Conservation (phyloP, 1,140 invertebrate species). For the Melipona quadrifasciata region DNA sequence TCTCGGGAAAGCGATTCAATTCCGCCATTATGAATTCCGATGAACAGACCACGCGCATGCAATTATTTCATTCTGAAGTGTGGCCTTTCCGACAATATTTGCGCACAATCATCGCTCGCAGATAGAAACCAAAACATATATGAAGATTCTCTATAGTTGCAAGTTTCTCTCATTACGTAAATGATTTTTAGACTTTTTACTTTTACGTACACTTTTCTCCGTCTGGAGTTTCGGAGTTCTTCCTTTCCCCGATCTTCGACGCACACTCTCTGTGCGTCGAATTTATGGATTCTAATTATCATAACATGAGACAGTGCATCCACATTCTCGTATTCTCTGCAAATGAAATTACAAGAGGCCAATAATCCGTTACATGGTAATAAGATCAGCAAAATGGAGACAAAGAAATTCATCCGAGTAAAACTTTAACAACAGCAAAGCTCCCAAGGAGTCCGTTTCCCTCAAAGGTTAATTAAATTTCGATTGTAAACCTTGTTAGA, state of each 20-base stretch:
- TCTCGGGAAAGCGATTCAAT: slow-evolving; percentile 69
- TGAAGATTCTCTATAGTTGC: slow-evolving; percentile 20
- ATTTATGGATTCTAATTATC: not conserved
- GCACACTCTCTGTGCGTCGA: not conserved
- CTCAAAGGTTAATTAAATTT: slow-evolving; percentile 18
- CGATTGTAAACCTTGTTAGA: slow-evolving; percentile 5
- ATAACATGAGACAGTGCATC: not conserved
- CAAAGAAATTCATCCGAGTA: not conserved
- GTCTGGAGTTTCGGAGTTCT: no score
- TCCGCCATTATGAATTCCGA: slow-evolving; percentile 69
- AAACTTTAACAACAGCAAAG: not conserved
- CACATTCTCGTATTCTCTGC: slow-evolving; percentile 35
- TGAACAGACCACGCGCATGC: slow-evolving; percentile 58
- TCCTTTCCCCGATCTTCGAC: not conserved
- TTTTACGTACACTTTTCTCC: not conserved
- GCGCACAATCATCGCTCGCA: slow-evolving; percentile 49
- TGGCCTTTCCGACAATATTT: slow-evolving; percentile 61
- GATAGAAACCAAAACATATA: not conserved
- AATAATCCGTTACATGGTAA: slow-evolving; percentile 46
- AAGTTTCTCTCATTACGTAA: no score
- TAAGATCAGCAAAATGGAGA: slow-evolving; percentile 47
- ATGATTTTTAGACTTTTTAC: not conserved
- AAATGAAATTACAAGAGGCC: slow-evolving; percentile 52
- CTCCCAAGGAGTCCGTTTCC: no score
- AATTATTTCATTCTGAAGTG: slow-evolving; percentile 68